Evolutionary conservation across 2,797 vertebrate genomes (phyloP).

Genomic region (Pelochelys cantorii): DNA sequence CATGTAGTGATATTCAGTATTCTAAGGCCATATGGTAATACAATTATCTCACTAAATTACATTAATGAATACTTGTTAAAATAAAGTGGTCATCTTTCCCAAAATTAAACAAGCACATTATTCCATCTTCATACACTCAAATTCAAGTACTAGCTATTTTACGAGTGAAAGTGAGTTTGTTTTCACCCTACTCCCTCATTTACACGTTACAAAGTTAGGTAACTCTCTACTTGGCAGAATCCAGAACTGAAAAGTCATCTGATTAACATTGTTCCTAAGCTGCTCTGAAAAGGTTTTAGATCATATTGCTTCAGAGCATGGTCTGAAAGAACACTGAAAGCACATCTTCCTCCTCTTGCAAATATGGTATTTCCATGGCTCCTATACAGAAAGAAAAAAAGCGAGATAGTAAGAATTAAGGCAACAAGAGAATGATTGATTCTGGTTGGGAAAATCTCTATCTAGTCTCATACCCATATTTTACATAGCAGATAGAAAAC

Average conservation of each 20-base stretch:
- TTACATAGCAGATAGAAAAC: background rate
- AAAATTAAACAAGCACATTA: slow-evolving; percentile 27
- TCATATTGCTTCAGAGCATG: background rate
- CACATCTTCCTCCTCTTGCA: background rate
- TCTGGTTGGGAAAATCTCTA: background rate
- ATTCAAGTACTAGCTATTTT: background rate
- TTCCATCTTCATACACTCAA: background rate
- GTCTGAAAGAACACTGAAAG: background rate
- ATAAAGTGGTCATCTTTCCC: slow-evolving; percentile 11
- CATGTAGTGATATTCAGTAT: background rate
- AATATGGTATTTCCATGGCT: background rate
- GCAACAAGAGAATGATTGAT: background rate
- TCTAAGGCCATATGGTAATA: slow-evolving; percentile 32
- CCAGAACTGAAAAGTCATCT: rapidly evolving
- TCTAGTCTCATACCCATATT: background rate
- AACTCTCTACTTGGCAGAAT: background rate
- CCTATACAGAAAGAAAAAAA: background rate
- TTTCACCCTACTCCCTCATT: background rate
- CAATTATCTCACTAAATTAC: slow-evolving; percentile 46
- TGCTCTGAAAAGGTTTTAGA: slow-evolving; percentile 19
- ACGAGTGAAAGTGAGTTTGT: slow-evolving; percentile 22
- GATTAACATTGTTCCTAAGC: background rate
- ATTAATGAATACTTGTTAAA: slow-evolving; percentile 55
- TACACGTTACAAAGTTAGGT: background rate
- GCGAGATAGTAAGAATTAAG: background rate